Base-by-base conservation (phyloP, 1,140 invertebrate species). In the Hesperophylax magnus region DNA sequence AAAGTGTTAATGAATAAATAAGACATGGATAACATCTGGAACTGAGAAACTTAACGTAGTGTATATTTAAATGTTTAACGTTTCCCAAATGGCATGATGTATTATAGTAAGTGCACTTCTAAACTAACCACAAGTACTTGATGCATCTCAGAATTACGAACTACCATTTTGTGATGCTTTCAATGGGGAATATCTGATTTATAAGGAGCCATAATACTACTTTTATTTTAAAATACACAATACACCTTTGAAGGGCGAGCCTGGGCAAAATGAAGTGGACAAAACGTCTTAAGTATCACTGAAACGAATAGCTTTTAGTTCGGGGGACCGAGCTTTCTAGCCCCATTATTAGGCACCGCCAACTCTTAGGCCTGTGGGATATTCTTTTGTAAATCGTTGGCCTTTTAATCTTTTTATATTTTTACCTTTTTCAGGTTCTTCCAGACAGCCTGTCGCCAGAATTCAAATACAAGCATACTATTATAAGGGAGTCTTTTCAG, bases 401-500 rank as follows among this genome's bases (percentile, higher is more conserved):
- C 52, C 71, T 56, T 75, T 53, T 54, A 5, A 56, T 17, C n/a
- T 71, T 39, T 67, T 67, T 27, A 17, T 6, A 1, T 22, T 47
- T 71, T n/a, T 56, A 15, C 34, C 31, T 71, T 71, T 31, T 71
- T 1, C 18, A n/a, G 15, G 14, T 15, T 18, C 69, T 6, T 54
- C 52, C 71, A 75, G 71, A 75, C 71, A 56, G 71, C 71, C 52
- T 75, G 71, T 31, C 71, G 71, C 71, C 71, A 52, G 67, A 22
- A 47, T 39, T 39, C 7, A 39, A 39, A 6, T 39, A 39, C 34
- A 8, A 9, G 34, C 34, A 39, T 8, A 39, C 34, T 9, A 4
- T 39, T 39, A 5, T 2, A 27, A 27, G 2, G 2, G 27, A 27
- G 27, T 27, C 27, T 27, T 27, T 27, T 27, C 27, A 27, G 5